phyloP scores from a whole-genome alignment of 2,113 vertebrate genomes.

The Leptobrachium leishanense region DNA sequence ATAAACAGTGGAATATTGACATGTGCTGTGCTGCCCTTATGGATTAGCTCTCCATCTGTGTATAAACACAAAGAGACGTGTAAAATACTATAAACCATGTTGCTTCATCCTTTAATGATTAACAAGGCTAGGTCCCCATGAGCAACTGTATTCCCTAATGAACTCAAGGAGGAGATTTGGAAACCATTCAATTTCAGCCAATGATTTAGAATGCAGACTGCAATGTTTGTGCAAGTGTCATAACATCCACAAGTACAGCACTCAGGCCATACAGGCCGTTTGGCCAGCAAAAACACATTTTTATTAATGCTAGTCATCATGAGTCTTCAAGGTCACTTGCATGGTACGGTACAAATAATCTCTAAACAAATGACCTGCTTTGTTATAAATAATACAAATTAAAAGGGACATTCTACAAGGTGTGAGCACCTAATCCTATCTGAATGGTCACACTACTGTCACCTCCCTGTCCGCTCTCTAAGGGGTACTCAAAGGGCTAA shows the following conservation, averaged over 20 bases:
- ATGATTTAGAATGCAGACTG: slow-evolving; percentile 4
- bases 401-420: no score
- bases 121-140: neutral
- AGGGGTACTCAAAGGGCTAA: no score
- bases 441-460: no score
- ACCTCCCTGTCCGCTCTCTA: no score
- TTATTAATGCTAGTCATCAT: neutral
- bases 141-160: neutral
- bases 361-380: slow-evolving; percentile 5
- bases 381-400: no score
- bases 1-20: slow-evolving; percentile 6
- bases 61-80: slow-evolving; percentile 7
- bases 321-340: neutral
- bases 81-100: slow-evolving; percentile 18
- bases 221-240: slow-evolving; percentile 21
- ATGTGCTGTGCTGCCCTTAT: slow-evolving; percentile 15
- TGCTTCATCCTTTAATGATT: slow-evolving; percentile 27
- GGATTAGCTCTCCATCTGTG: neutral
- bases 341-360: slow-evolving; percentile 1
- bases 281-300: neutral
- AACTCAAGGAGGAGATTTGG: neutral
- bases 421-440: no score
- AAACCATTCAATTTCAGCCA: neutral
- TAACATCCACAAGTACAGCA: slow-evolving; percentile 36
- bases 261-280: neutral